phyloP scores from a whole-genome alignment of 1,140 invertebrate genomes.

The Acromyrmex echinatior region DNA sequence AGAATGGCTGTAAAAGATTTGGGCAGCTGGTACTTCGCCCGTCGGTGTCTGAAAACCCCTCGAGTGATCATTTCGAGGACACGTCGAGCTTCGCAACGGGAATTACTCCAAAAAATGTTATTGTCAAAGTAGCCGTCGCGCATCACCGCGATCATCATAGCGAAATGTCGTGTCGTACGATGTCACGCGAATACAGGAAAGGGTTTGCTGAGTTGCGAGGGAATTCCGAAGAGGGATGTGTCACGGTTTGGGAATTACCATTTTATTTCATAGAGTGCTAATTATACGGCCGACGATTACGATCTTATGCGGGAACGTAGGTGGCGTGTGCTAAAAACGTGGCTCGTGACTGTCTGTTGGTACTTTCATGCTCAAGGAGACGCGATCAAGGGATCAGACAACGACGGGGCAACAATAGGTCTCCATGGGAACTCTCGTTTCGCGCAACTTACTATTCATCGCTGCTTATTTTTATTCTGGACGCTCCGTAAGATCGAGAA shows the following conservation, averaged over 20 bases:
- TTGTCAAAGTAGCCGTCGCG: not conserved
- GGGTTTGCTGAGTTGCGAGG: not conserved
- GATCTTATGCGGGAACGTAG: conserved; percentile 43
- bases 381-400: conserved; percentile 49
- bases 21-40: conserved; percentile 70
- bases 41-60: conserved; percentile 33
- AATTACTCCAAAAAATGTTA: not conserved
- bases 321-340: conserved; percentile 34
- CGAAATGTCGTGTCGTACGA: not conserved
- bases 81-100: conserved; percentile 1
- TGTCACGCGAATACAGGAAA: conserved; percentile 35
- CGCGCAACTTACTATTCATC: conserved; percentile 51
- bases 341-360: conserved; percentile 40
- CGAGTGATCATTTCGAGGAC: conserved; percentile 33
- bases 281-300: conserved; percentile 32
- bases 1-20: conserved; percentile 64
- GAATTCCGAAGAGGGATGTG: not conserved
- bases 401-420: conserved; percentile 44
- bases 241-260: conserved; percentile 42
- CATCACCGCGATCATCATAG: not conserved
- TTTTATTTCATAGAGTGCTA: conserved; percentile 26
- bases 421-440: conserved; percentile 54
- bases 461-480: conserved; percentile 28
- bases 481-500: conserved; percentile 15
- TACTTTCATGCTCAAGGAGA: conserved; percentile 54